These are phyloP conservation scores for Phycodurus eques DNA, from an alignment of 2,113 vertebrate genomes.

Conservation along the genomic window DNA sequence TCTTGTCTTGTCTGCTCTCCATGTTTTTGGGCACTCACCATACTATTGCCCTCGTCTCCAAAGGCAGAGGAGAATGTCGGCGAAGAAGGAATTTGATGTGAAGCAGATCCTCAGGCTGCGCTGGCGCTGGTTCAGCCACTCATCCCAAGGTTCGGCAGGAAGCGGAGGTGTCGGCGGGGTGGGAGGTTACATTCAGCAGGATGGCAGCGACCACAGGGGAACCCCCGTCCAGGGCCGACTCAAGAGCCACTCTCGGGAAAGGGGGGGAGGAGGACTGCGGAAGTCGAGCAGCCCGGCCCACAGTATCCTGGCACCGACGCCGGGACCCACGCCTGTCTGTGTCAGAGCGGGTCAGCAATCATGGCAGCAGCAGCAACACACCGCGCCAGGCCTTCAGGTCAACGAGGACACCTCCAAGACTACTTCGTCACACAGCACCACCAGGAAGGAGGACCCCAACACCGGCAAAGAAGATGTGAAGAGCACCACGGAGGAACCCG, in stretches of 20 bases:
- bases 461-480: slow-evolving; percentile 75
- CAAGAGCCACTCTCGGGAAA: slow-evolving; percentile 90
- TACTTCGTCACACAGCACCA: slow-evolving; percentile 65
- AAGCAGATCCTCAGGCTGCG: slow-evolving; percentile 96
- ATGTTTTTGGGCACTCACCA: slow-evolving; percentile 66
- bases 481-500: slow-evolving; percentile 75
- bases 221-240: slow-evolving; percentile 82
- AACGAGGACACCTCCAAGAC: slow-evolving; percentile 78
- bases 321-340: slow-evolving; percentile 78
- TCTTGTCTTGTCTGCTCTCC: slow-evolving; percentile 62
- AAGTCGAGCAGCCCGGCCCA: slow-evolving; percentile 85
- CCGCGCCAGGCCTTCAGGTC: slow-evolving; percentile 78
- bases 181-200: slow-evolving; percentile 89
- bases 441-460: slow-evolving; percentile 72
- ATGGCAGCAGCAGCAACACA: slow-evolving; percentile 82
- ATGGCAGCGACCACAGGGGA: slow-evolving; percentile 87
- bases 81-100: slow-evolving; percentile 96
- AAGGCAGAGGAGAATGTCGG: slow-evolving; percentile 82
- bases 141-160: slow-evolving; percentile 82
- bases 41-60: slow-evolving; percentile 52
- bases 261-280: slow-evolving; percentile 75
- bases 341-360: slow-evolving; percentile 78
- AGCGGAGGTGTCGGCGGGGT: slow-evolving; percentile 65
- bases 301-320: slow-evolving; percentile 82
- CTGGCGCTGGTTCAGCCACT: slow-evolving; percentile 97